Evolutionary conservation across 1,140 invertebrate genomes (phyloP).

Genomic region (Cryptotermes secundus): DNA sequence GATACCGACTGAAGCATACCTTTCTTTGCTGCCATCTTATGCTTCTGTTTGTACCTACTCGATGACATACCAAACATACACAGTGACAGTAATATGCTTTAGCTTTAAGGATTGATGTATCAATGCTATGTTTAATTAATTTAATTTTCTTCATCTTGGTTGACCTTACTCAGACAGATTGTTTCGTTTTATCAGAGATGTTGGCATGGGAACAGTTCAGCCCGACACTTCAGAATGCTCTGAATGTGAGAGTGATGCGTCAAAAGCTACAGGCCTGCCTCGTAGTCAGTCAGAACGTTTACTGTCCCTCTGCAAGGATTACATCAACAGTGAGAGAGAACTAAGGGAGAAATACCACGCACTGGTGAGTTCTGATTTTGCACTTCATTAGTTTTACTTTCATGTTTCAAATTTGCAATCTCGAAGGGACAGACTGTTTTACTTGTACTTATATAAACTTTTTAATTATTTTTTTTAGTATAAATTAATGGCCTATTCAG

Average conservation of each 20-base stretch:
- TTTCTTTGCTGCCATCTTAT: too few relatives aligned
- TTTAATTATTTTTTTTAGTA: too few relatives aligned
- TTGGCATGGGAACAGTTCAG: conserved; percentile 18
- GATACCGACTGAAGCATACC: too few relatives aligned
- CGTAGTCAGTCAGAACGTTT: conserved; percentile 68
- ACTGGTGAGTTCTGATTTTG: conserved; percentile 46
- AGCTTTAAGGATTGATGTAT: too few relatives aligned
- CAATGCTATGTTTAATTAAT: neutral
- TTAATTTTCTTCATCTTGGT: neutral
- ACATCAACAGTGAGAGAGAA: conserved; percentile 73
- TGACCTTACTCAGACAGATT: neutral
- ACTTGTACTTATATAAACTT: too few relatives aligned
- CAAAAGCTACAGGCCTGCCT: conserved; percentile 49
- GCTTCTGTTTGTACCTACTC: too few relatives aligned
- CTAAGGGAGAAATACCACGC: conserved; percentile 84
- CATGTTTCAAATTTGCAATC: too few relatives aligned
- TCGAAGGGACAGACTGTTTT: too few relatives aligned
- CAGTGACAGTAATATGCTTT: too few relatives aligned
- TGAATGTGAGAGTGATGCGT: conserved; percentile 46
- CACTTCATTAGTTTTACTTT: too few relatives aligned
- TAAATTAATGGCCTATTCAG: too few relatives aligned
- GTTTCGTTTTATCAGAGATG: neutral
- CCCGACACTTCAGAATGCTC: conserved; percentile 44
- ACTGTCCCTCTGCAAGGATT: conserved; percentile 66
- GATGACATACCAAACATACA: too few relatives aligned